A percentile compares a stretch with the other conserved stretches of the same genome.
Evolutionary conservation across 2,797 vertebrate species (phyloP).

Genomic region (Onychomys arenicola): DNA sequence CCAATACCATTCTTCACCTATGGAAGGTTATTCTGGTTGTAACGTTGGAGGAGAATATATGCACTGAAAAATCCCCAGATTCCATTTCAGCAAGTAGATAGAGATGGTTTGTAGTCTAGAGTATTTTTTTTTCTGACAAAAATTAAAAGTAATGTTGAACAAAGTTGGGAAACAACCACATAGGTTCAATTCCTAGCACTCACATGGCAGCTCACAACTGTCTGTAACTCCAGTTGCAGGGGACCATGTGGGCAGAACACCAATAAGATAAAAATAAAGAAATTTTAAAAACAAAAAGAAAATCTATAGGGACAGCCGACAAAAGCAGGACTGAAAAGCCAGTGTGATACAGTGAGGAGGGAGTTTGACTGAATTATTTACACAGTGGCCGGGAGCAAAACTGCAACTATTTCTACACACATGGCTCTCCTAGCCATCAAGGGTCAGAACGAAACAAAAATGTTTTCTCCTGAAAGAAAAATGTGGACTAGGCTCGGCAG

Average conservation of each 20-base stretch:
- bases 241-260: not conserved
- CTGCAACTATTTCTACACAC: not conserved
- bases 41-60: not conserved
- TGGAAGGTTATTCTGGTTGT: not conserved
- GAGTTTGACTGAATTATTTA: not conserved
- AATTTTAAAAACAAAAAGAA: not conserved
- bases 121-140: not conserved
- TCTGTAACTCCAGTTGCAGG: not conserved
- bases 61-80: not conserved
- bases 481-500: not conserved
- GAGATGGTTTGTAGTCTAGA: slow-evolving; percentile 1
- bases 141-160: slow-evolving; percentile 28
- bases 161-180: not conserved
- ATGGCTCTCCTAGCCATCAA: not conserved
- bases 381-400: not conserved
- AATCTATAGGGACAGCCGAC: not conserved
- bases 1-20: not conserved
- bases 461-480: not conserved
- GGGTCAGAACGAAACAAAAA: not conserved
- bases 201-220: not conserved
- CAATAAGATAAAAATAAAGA: not conserved
- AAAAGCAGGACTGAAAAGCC: not conserved
- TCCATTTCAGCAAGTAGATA: not conserved
- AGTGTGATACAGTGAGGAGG: not conserved
- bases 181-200: not conserved